phyloP scores from a whole-genome alignment of 2,888 invertebrate genomes.

The Netelia inedita region DNA sequence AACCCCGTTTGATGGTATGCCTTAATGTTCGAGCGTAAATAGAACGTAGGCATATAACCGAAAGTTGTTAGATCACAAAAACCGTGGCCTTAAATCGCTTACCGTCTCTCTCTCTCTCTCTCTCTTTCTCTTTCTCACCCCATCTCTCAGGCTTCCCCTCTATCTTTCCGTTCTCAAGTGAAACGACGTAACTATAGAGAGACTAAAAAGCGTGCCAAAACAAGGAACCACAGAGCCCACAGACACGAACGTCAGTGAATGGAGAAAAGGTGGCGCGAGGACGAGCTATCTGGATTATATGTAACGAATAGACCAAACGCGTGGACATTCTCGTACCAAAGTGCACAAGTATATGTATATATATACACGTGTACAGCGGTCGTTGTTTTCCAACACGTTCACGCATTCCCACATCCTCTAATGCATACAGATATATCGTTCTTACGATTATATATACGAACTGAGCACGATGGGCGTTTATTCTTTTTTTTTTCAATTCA shows the following conservation, averaged over 20 bases:
- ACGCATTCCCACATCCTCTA: constrained; percentile 14
- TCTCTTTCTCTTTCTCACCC: neutral
- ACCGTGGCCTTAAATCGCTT: neutral
- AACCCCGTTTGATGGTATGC: too few species aligned
- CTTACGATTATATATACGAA: neutral
- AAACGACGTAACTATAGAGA: constrained; percentile 6
- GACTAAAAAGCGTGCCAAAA: constrained; percentile 39
- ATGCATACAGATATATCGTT: constrained; percentile 44
- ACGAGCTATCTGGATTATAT: constrained; percentile 58
- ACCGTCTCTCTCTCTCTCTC: neutral
- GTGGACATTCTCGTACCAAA: neutral
- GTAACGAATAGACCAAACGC: constrained; percentile 42
- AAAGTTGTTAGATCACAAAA: constrained; percentile 3
- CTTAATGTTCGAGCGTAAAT: constrained; percentile 21
- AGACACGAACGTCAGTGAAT: constrained; percentile 40
- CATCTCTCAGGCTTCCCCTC: neutral
- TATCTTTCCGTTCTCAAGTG: neutral
- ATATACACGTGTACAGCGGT: constrained; percentile 16
- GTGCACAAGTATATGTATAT: neutral
- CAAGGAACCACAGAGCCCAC: constrained; percentile 11
- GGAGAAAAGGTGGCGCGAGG: constrained; percentile 25
- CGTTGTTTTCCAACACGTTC: constrained; percentile 43
- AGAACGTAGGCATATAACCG: neutral
- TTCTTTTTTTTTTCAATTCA: constrained; percentile 12
- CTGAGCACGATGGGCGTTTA: neutral